These are phyloP conservation scores for Todiramphus chloris DNA, from an alignment of 2,113 vertebrate genomes.

Conservation along the genomic window DNA sequence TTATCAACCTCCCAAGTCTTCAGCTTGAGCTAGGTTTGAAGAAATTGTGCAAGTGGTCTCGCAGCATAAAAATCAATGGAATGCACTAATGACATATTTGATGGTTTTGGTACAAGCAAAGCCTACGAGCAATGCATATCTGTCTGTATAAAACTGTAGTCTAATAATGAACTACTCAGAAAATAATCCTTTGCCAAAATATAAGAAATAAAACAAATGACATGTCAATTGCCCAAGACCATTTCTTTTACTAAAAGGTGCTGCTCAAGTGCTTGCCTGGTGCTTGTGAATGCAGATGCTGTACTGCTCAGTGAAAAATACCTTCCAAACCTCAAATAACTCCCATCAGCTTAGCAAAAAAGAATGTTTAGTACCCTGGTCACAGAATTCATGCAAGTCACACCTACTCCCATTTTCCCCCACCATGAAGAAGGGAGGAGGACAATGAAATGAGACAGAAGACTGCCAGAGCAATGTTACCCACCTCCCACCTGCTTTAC, in stretches of 20 bases:
- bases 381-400: background rate
- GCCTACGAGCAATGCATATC: rapidly evolving
- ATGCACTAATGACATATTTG: background rate
- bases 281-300: background rate
- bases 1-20: background rate
- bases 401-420: background rate
- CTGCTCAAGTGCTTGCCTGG: background rate
- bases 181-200: background rate
- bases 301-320: background rate
- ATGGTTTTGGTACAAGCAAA: background rate
- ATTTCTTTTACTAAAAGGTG: background rate
- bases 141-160: background rate
- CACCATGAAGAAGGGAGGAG: background rate
- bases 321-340: background rate
- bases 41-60: background rate
- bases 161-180: background rate
- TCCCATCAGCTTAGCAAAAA: background rate
- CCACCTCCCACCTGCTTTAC: background rate
- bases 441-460: background rate
- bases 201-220: background rate
- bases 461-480: background rate
- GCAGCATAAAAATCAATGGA: background rate
- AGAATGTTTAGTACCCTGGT: background rate
- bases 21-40: background rate
- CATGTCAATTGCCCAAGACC: background rate